phyloP scores from a whole-genome alignment of 2,888 invertebrate species.

The Cheilosia variabilis region DNA sequence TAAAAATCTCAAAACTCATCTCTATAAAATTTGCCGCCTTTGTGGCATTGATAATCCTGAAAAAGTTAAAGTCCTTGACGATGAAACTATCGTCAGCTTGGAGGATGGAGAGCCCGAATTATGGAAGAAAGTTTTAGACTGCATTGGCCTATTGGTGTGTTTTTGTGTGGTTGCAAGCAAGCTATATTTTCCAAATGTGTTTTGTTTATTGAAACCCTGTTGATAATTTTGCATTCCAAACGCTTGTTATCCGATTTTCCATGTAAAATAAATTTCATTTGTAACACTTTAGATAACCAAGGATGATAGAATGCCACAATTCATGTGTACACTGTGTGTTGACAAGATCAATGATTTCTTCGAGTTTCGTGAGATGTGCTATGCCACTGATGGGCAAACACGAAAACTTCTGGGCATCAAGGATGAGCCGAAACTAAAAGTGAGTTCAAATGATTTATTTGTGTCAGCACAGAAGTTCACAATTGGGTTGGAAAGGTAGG shows the following conservation, averaged over 20 bases:
- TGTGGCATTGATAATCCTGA: slow-evolving; percentile 83
- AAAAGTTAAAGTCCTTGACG: slow-evolving; percentile 80
- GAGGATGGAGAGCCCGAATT: slow-evolving; percentile 81
- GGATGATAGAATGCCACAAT: slow-evolving; percentile 87
- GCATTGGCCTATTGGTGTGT: slow-evolving; percentile 81
- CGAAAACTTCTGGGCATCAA: slow-evolving; percentile 82
- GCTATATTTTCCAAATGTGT: slow-evolving; percentile 4
- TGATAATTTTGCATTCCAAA: not conserved
- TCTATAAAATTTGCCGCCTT: slow-evolving; percentile 83
- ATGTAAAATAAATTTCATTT: not conserved
- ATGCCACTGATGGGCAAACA: slow-evolving; percentile 85
- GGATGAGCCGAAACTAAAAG: slow-evolving; percentile 77
- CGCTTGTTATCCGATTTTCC: not conserved
- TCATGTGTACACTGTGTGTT: slow-evolving; percentile 86
- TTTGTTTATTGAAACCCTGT: slow-evolving; percentile 39
- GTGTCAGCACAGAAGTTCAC: not conserved
- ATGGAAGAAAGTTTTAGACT: slow-evolving; percentile 80
- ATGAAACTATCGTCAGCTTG: slow-evolving; percentile 67
- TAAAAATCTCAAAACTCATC: slow-evolving; percentile 81
- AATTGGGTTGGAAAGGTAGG: no score
- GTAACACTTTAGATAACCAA: slow-evolving; percentile 83
- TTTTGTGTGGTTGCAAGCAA: slow-evolving; percentile 25
- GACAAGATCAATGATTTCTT: slow-evolving; percentile 87
- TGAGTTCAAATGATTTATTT: slow-evolving; percentile 12
- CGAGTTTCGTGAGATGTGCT: slow-evolving; percentile 86